Evolutionary conservation across 2,797 vertebrate genomes (phyloP), one percentile per base, ranked within the genome.

Genomic region (Eulemur rubriventer): DNA sequence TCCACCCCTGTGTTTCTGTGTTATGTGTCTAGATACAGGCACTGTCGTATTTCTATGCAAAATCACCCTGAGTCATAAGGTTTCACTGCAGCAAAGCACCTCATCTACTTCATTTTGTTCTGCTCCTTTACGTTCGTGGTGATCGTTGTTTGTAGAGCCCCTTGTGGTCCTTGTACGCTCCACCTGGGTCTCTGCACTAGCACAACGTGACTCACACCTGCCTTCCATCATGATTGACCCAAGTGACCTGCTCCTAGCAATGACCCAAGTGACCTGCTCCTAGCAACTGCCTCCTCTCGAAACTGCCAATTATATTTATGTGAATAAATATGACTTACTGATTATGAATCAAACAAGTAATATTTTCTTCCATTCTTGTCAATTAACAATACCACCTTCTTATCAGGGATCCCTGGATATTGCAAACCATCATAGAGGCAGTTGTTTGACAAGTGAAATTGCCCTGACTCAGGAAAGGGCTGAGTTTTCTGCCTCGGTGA

Each of bases 401-500:
- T 76, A 65, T 69, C 57, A 81, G 38, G 30, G 35, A 70, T n/a
- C 26, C 50, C 59, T 48, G 50, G 55, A 38, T 43, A 59, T 14
- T 76, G 43, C 52, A 90, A 86, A 55, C 16, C 41, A 35, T 12
- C 14, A 20, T 1, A 17, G 13, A 79, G 17, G n/a, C 52, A 83
- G 14, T 7, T 61, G 72, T 92, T 41, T 85, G 43, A 83, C 24
- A 83, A 80, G 41, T 61, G 38, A 79, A 89, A 88, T 18, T 79
- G n/a, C 55, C 78, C 50, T 57, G n/a, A 52, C 26, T 14, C 24
- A 61, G 9, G 7, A 82, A 69, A 75, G 13, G 16, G 16, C 80
- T 84, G 12, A 69, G 14, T 46, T 35, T 33, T n/a, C 61, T 50
- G n/a, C 55, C 61, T 35, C 52, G 4, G 20, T 48, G 33, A 89